Percentiles rank a stretch among this genome's conserved stretches.
These are phyloP conservation scores for Peucedramus taeniatus DNA, from an alignment of 2,113 vertebrate species.

Conservation along the genomic window DNA sequence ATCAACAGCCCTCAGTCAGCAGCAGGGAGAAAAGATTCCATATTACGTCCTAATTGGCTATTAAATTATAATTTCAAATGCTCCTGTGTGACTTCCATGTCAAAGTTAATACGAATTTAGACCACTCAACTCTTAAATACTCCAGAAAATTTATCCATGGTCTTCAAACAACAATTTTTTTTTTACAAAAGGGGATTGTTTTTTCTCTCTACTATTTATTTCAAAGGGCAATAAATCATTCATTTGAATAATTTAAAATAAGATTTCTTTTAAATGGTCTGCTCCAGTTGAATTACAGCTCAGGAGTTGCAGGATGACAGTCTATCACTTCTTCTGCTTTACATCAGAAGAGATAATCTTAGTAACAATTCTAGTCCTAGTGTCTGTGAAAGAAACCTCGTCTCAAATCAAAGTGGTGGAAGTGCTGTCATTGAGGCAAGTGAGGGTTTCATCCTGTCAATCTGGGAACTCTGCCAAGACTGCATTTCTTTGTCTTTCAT, in stretches of 20 bases:
- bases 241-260: background rate
- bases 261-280: background rate
- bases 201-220: background rate
- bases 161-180: background rate
- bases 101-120: background rate
- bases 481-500: background rate
- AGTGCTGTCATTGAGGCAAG: background rate
- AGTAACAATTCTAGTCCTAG: background rate
- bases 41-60: background rate
- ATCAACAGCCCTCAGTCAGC: background rate
- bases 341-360: background rate
- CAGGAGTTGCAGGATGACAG: background rate
- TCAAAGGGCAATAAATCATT: background rate
- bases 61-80: background rate
- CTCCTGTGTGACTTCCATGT: background rate
- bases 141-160: background rate
- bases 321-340: background rate
- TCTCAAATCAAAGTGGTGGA: background rate
- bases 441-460: background rate
- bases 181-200: background rate
- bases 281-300: background rate
- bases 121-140: background rate
- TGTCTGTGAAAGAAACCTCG: background rate
- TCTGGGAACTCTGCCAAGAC: background rate
- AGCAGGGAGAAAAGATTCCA: rapidly evolving